Evolutionary conservation across 2,797 vertebrate species (phyloP).

Genomic region (Anguilla pacifica): DNA sequence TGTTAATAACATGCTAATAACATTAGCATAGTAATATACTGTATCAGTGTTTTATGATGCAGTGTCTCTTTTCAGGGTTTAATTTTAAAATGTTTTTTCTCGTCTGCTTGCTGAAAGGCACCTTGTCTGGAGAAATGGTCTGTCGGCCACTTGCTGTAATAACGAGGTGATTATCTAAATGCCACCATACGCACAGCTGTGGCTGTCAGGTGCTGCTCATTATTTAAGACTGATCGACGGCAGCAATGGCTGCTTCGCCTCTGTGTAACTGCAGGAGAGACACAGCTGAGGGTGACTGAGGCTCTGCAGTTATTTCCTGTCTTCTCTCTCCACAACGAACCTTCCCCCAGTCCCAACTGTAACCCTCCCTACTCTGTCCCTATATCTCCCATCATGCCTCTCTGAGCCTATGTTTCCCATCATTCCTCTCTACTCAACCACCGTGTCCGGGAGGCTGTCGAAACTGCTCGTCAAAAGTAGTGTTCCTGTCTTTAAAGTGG

Average conservation of each 20-base stretch:
- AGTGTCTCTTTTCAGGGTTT: background rate
- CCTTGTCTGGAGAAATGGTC: background rate
- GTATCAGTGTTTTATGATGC: background rate
- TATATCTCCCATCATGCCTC: background rate
- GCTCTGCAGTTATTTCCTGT: background rate
- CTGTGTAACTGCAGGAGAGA: background rate
- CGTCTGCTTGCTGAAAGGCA: background rate
- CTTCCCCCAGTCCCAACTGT: background rate
- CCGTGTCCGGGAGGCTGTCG: background rate
- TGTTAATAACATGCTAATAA: background rate
- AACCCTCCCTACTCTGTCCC: background rate
- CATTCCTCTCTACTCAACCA: background rate
- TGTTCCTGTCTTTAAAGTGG: background rate
- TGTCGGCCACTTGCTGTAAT: background rate
- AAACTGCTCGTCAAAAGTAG: too few species aligned
- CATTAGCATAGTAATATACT: background rate
- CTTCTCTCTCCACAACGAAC: background rate
- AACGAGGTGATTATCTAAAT: background rate
- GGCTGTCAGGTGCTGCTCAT: background rate
- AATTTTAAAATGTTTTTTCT: background rate
- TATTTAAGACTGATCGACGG: background rate
- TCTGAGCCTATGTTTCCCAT: background rate
- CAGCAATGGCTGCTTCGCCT: background rate
- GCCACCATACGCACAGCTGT: background rate
- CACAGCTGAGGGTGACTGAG: background rate